phyloP scores from a whole-genome alignment of 2,888 invertebrate genomes.

The Acanthosepion esculentum region DNA sequence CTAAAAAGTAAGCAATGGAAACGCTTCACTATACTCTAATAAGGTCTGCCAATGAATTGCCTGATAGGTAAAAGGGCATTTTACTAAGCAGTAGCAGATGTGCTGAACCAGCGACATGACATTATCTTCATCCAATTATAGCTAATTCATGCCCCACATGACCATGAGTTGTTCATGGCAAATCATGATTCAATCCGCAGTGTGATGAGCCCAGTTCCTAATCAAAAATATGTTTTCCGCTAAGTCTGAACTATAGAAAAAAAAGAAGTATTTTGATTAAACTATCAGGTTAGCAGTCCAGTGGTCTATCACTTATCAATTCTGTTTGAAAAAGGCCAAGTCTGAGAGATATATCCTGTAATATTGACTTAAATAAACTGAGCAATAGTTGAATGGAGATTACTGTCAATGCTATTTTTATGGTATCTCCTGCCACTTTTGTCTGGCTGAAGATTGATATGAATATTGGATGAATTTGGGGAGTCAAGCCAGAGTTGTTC shows the following conservation, averaged over 20 bases:
- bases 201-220: neutral
- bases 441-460: too few species aligned
- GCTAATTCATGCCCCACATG: neutral
- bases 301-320: neutral
- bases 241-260: neutral
- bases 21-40: neutral
- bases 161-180: neutral
- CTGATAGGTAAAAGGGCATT: conserved; percentile 2
- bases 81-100: neutral
- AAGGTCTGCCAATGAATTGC: neutral
- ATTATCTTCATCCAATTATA: neutral
- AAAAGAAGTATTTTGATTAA: neutral
- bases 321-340: neutral
- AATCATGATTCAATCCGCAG: neutral
- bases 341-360: neutral
- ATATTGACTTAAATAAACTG: neutral
- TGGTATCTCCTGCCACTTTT: too few species aligned
- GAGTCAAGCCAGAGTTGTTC: too few species aligned
- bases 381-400: neutral
- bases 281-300: neutral
- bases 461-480: too few species aligned
- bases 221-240: neutral
- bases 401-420: too few species aligned
- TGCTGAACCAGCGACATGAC: neutral
- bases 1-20: neutral